Base-by-base conservation (phyloP, 1,140 invertebrate species). In the Aphelinus certus region DNA sequence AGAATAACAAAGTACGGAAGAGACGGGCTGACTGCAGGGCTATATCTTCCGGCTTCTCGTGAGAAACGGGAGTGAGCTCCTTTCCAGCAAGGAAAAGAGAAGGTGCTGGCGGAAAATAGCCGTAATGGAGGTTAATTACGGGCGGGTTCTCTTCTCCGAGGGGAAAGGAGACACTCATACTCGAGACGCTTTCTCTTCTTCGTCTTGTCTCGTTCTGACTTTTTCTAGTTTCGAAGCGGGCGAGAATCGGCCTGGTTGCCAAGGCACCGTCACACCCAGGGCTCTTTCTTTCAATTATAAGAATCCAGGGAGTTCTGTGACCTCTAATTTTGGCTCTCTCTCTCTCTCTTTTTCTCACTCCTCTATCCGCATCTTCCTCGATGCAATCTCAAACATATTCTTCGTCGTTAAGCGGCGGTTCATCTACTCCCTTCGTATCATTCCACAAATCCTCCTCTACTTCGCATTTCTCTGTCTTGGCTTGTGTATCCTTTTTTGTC, bases 41-140 rank as follows among this genome's bases (percentile, higher is more conserved):
- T 26, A 26, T 26, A 26, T 26, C 26, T 26, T 26, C 26, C 26
- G 26, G 26, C 26, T 26, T 26, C 26, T 26, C 26, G 26, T 26
- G 26, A 26, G 26, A 26, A 26, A 26, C 26, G 26, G 26, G 26
- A 26, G 26, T 26, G 26, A 26, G 26, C 26, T 26, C 26, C 26
- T 26, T 26, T 26, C 26, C 26, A 26, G 26, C 26, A 26, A 26
- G 26, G 26, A 26, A 26, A 26, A 26, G 26, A 26, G 26, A 26
- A 26, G 26, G 26, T 26, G 26, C 26, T 26, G 26, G 79, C 75
- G 76, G 80, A 81, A 81, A 81, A 81, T 77, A 81, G 72, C 67
- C 67, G 76, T 83, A 83, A 83, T 84, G 79, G 79, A 82, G 79
- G 82, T 84, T 84, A 83, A 84, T 84, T 83, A 82, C 78, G 77